These are phyloP conservation scores for Ceryle rudis DNA, from an alignment of 2,797 vertebrate species.

Conservation along the genomic window DNA sequence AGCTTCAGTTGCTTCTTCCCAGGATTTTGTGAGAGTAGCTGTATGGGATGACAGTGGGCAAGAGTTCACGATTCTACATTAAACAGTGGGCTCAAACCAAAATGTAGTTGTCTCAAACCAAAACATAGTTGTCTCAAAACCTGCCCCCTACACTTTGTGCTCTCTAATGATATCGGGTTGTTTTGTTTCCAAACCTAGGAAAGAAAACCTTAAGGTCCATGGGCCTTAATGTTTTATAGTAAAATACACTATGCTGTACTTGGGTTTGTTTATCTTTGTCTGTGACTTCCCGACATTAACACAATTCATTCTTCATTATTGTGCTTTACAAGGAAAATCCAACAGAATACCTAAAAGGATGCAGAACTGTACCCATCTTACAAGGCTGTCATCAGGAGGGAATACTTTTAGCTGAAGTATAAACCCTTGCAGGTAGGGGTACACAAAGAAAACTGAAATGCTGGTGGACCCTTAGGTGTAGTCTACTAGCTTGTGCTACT, in stretches of 20 bases:
- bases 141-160: not conserved
- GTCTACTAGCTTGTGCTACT: not conserved
- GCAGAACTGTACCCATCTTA: not conserved
- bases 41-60: not conserved
- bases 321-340: not conserved
- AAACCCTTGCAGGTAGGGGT: not conserved
- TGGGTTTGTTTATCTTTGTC: not conserved
- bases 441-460: not conserved
- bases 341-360: not conserved
- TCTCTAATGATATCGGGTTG: not conserved
- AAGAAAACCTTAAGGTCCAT: not conserved
- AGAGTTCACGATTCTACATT: not conserved
- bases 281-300: not conserved
- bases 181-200: not conserved
- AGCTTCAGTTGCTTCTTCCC: not conserved
- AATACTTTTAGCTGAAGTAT: not conserved
- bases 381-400: not conserved
- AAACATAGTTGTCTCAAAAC: not conserved
- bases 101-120: not conserved
- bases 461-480: not conserved
- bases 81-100: conserved; percentile 3
- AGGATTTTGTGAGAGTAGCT: not conserved
- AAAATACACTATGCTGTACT: not conserved
- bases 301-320: not conserved
- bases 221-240: not conserved